phyloP scores from a whole-genome alignment of 2,888 invertebrate genomes.

The Melipona beecheii region DNA sequence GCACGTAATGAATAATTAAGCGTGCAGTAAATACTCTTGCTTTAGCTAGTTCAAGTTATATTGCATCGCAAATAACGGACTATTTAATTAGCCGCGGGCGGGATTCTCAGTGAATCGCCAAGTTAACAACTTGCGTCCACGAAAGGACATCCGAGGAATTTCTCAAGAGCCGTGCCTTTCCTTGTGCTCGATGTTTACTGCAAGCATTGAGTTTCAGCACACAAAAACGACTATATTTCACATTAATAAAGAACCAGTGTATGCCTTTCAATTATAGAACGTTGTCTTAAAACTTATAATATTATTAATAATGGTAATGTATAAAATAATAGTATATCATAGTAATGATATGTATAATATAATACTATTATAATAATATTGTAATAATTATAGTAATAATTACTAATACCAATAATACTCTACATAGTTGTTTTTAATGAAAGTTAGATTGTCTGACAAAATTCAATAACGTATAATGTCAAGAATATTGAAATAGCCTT shows the following conservation, averaged over 20 bases:
- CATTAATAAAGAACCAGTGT: not conserved
- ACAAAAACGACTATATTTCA: not conserved
- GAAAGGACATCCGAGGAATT: constrained; percentile 44
- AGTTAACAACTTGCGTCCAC: constrained; percentile 43
- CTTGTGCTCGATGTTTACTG: constrained; percentile 3
- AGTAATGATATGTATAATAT: too few relatives aligned
- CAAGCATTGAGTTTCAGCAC: not conserved
- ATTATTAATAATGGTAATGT: too few relatives aligned
- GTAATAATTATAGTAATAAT: too few relatives aligned
- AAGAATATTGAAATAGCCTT: too few relatives aligned
- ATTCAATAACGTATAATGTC: too few relatives aligned
- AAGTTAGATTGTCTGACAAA: too few relatives aligned
- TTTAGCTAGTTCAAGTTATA: constrained; percentile 56
- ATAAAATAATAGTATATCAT: too few relatives aligned
- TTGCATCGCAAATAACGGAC: constrained; percentile 63
- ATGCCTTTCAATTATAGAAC: not conserved
- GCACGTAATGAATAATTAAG: constrained; percentile 48
- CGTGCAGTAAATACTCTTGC: constrained; percentile 52
- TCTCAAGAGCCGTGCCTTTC: constrained; percentile 11
- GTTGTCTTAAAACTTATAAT: not conserved
- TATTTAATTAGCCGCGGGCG: constrained; percentile 62
- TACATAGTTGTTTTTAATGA: too few relatives aligned
- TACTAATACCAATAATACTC: too few relatives aligned
- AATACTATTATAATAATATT: too few relatives aligned
- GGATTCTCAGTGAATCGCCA: constrained; percentile 41